Conservation (phyloP, 2,113 vertebrate genomes). For the Pelodiscus sinensis region DNA sequence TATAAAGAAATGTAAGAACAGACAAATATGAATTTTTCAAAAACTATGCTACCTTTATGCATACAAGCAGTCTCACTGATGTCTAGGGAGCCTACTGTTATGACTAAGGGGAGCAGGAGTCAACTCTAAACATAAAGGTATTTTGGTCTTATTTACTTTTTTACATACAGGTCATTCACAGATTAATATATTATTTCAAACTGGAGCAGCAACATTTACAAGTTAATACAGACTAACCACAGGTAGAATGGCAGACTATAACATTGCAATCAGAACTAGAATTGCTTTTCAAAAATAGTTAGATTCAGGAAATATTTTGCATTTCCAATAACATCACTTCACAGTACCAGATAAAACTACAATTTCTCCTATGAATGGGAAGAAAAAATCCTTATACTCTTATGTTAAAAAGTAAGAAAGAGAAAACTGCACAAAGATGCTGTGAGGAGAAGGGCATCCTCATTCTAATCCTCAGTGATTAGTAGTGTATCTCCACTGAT, state of each 20-base stretch:
- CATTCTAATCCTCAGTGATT: conserved; percentile 65
- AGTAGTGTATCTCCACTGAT: conserved; percentile 43
- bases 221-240: conserved; percentile 21
- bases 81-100: neutral
- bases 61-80: neutral
- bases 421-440: neutral
- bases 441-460: conserved; percentile 40
- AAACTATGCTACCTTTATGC: neutral
- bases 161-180: conserved; percentile 10
- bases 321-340: conserved; percentile 56
- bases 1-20: conserved; percentile 12
- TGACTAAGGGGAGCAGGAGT: neutral
- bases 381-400: conserved; percentile 10
- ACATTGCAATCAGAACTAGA: conserved; percentile 42
- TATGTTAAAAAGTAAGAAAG: conserved; percentile 9
- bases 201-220: neutral
- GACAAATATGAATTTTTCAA: conserved; percentile 1
- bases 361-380: conserved; percentile 36
- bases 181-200: conserved; percentile 18
- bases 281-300: conserved; percentile 59
- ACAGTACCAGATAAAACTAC: conserved; percentile 26
- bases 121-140: neutral
- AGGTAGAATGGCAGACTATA: conserved; percentile 32
- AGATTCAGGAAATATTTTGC: conserved; percentile 56
- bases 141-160: conserved; percentile 27